Conservation (phyloP, 2,113 vertebrate genomes). For the Isichthys henryi region DNA sequence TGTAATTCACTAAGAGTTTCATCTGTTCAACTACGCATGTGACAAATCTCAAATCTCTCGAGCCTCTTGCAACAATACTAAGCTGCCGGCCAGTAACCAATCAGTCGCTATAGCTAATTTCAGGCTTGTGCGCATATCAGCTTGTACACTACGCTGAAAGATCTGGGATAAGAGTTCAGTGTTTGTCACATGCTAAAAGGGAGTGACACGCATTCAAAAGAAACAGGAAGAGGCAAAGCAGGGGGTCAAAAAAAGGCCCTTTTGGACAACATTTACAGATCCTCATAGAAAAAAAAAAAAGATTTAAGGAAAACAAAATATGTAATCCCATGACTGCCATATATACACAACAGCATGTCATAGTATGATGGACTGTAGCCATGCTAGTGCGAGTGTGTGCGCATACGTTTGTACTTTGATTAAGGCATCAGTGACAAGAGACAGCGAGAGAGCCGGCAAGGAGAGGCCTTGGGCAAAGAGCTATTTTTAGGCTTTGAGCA, state of each 20-base stretch:
- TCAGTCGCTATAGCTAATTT: not conserved
- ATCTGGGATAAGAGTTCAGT: not conserved
- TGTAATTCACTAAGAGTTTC: not conserved
- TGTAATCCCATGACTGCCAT: not conserved
- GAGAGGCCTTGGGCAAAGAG: not conserved
- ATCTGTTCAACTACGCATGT: not conserved
- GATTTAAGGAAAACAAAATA: not conserved
- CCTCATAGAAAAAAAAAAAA: not conserved
- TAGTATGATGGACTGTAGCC: not conserved
- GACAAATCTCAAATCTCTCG: not conserved
- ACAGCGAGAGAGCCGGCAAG: not conserved
- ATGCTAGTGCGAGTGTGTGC: not conserved
- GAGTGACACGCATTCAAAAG: not conserved
- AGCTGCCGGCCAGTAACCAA: not conserved
- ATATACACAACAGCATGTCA: not conserved
- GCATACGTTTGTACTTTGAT: not conserved
- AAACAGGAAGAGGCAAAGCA: not conserved
- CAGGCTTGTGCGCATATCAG: not conserved
- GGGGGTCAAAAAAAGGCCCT: not conserved
- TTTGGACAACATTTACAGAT: not conserved
- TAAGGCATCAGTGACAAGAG: not conserved
- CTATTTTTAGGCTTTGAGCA: not conserved
- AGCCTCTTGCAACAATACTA: not conserved
- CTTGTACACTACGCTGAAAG: not conserved
- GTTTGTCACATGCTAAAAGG: not conserved